Base-by-base conservation (phyloP, 92 coral and sea anemone species). In the Heteractis magnifica region DNA sequence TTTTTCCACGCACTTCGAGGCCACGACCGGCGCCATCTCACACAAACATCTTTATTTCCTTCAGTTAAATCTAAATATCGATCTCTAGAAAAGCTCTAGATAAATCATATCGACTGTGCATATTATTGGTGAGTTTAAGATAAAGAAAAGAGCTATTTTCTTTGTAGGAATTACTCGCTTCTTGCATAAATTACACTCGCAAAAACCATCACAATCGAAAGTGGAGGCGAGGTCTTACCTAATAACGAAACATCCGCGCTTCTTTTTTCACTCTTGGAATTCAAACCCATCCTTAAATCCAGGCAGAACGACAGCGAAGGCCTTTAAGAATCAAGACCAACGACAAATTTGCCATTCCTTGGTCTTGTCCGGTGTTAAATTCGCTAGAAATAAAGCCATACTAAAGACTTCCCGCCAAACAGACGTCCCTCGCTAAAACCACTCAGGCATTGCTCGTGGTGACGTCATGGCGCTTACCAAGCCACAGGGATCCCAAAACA, bases 391-490 rank as follows among this genome's bases (percentile, higher is more conserved):
- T 75, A 77, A 85, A 81, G 87, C 91, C 88, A 82, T 82, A 65
- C 86, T 86, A 83, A 76, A 88, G 85, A 64, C 74, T 94, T 94
- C 98, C 98, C 98, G 98, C 98, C 98, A 94, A 89, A 72, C 86
- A 84, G 91, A 88, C 91, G 87, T 81, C 94, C 84, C 84, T 81
- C 84, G 84, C 84, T 81, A 81, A 81, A 81, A 81, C 84, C 84
- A 81, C 84, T 81, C 84, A 75, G 84, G 84, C 84, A 81, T 81
- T 34, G 21, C 84, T 51, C 84, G 84, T 81, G 84, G 77, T 81
- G 84, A 81, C 84, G 84, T 81, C 84, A 81, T 20, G 84, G 65
- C 48, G 84, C 70, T 65, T 55, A 81, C 20, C 10, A 64, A 52
- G 44, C 44, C 84, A 81, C 84, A 81, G 84, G 84, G 12, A 68